A percentile compares a stretch with the other conserved stretches of the same genome.
Evolutionary conservation across 1,140 invertebrate species (phyloP).

Genomic region (Calephelis virginiensis): DNA sequence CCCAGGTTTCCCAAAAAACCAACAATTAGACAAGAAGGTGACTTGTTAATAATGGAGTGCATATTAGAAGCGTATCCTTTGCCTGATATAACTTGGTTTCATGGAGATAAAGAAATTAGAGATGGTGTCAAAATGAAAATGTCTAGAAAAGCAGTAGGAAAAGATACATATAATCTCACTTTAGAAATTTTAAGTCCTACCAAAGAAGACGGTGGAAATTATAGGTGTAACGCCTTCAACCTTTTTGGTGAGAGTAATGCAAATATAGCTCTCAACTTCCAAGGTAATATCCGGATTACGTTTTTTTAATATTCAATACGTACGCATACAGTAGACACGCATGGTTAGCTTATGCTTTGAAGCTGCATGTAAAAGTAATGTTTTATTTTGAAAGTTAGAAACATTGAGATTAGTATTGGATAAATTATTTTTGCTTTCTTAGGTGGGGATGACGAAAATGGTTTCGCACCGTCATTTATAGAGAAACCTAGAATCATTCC

Average conservation of each 20-base stretch:
- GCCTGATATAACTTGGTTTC: constrained; percentile 97
- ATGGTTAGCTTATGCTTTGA: constrained; percentile 60
- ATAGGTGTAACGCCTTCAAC: constrained; percentile 99
- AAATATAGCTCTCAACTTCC: constrained; percentile 99
- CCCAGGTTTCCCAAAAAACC: constrained; percentile 98
- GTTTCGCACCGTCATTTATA: constrained; percentile 95
- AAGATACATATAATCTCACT: constrained; percentile 93
- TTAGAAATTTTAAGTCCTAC: constrained; percentile 96
- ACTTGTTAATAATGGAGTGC: constrained; percentile 96
- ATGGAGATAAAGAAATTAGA: constrained; percentile 89
- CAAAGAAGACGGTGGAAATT: constrained; percentile 97
- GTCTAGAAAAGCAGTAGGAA: constrained; percentile 89
- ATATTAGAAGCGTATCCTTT: constrained; percentile 95
- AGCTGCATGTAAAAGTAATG: constrained; percentile 53
- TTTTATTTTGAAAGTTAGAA: constrained; percentile 1
- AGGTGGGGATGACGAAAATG: constrained; percentile 93
- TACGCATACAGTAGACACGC: constrained; percentile 75
- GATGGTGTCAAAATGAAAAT: constrained; percentile 92
- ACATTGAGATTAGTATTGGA: background rate
- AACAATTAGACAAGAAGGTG: constrained; percentile 96
- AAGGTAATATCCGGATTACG: constrained; percentile 84
- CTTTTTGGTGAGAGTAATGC: constrained; percentile 99
- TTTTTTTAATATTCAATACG: constrained; percentile 36
- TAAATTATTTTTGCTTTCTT: constrained; percentile 42
- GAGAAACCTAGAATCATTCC: constrained; percentile 98